A percentile compares a stretch with the other conserved stretches of the same genome.
These are phyloP conservation scores for Varanus komodoensis DNA, from an alignment of 2,113 vertebrate genomes.

Conservation along the genomic window DNA sequence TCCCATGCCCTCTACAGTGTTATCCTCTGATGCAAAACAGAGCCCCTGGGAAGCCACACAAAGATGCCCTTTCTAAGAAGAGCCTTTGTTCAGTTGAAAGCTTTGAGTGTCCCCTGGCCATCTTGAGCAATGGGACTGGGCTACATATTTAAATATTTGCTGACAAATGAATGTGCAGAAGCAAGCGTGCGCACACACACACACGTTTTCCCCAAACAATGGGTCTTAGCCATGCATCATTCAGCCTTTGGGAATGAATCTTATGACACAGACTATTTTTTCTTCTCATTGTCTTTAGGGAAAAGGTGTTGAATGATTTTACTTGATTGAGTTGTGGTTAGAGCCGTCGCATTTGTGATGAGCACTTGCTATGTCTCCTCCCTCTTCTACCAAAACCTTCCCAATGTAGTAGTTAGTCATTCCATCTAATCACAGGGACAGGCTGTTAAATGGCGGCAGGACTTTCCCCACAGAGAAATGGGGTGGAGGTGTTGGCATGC, in stretches of 20 bases:
- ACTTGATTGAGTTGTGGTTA: neutral
- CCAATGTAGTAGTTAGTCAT: neutral
- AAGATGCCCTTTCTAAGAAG: neutral
- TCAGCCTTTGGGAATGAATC: neutral
- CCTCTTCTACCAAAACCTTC: neutral
- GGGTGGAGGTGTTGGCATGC: neutral
- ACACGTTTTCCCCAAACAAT: neutral
- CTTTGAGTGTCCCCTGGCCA: too few species aligned
- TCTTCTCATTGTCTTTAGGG: neutral
- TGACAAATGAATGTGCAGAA: conserved; percentile 15
- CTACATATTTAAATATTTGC: conserved; percentile 13
- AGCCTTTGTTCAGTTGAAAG: neutral
- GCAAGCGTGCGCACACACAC: conserved; percentile 4
- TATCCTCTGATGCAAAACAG: neutral
- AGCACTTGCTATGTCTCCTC: too few species aligned
- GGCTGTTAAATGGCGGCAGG: neutral
- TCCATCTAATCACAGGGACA: neutral
- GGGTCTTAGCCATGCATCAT: rapidly evolving
- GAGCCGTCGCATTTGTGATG: rapidly evolving
- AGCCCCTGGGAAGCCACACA: neutral
- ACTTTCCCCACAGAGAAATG: neutral
- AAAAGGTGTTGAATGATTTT: neutral
- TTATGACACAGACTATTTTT: neutral
- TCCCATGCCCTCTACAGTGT: neutral
- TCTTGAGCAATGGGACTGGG: conserved; percentile 28